Evolutionary conservation across 2,888 invertebrate species (phyloP), one percentile per base, ranked within the genome.

Genomic region (Caenorhabditis auriculariae): DNA sequence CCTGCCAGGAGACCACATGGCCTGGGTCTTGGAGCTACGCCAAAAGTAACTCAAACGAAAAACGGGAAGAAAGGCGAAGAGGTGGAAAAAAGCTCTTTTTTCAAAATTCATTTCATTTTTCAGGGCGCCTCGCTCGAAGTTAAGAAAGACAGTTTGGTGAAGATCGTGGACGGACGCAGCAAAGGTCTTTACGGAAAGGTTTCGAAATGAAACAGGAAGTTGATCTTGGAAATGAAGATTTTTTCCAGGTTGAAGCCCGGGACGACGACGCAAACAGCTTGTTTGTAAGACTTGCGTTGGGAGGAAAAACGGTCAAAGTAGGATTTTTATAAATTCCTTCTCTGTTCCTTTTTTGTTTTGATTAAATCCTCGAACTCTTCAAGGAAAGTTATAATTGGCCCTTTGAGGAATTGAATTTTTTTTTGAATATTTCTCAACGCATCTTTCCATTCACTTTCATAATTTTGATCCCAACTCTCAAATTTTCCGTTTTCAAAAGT

Each of bases 1-100:
- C 91, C 91, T 0, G 87, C 88, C 67, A 81, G 91, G 37, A 86
- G 95, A 55, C 93, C 95, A 0, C 92, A 91, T 84, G 93, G 95
- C 2, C 87, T 96, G 83, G 95, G 95, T 0, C 84, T 96, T 6
- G 96, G 96, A 2, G 95, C 94, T 1, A 91, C 90, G 78, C 69
- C 76, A 74, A 54, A 60, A 29, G 29, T 19, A 3, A 50, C 26
- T 28, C 53, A 51, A 29, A 51, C 42, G 4, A 39, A 62, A 52
- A 43, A 57, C 17, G 38, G 37, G 26, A 49, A 50, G 21, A 45
- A 50, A 6, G 15, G 21, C 6, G 43, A 42, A 12, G 7, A 15
- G 15, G 23, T 6, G 48, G 12, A 23, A 51, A 57, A 39, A 50
- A 46, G 41, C n/a, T n/a, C n/a, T n/a, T n/a, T n/a, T n/a, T n/a